A percentile compares a stretch with the other conserved stretches of the same genome.
phyloP scores from a whole-genome alignment of 2,113 vertebrate genomes.

The Eira barbara region DNA sequence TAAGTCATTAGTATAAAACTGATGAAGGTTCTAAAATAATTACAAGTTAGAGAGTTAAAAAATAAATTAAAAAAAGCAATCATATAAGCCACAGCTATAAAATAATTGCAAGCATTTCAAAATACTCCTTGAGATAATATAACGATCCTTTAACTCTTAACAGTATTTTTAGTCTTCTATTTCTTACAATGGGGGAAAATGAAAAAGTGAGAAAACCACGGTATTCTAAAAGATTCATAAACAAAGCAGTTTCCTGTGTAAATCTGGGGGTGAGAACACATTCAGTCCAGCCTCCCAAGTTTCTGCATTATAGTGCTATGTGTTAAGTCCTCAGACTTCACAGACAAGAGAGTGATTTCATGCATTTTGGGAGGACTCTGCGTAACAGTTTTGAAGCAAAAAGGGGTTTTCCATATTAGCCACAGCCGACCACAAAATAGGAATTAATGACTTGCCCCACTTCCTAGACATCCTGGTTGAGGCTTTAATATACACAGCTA shows the following conservation, averaged over 20 bases:
- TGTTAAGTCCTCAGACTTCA: neutral
- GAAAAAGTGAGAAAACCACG: neutral
- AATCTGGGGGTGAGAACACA: neutral
- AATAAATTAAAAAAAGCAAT: neutral
- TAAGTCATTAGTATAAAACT: neutral
- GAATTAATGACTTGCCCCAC: neutral
- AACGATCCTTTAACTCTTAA: neutral
- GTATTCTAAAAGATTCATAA: neutral
- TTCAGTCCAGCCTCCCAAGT: neutral
- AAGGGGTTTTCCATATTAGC: neutral
- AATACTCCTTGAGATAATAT: neutral
- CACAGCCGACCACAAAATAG: neutral
- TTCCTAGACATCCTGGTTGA: neutral
- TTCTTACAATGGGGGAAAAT: neutral
- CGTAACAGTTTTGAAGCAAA: neutral
- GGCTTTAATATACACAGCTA: neutral
- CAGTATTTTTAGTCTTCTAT: neutral
- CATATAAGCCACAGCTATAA: neutral
- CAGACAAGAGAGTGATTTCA: neutral
- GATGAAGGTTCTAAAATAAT: neutral
- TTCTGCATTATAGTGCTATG: neutral
- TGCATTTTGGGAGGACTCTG: neutral
- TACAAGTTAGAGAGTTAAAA: neutral
- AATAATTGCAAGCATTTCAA: neutral
- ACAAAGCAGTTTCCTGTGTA: neutral